Percentiles rank a stretch among this genome's conserved stretches.
These are phyloP conservation scores for Argyrosomus regius DNA, from an alignment of 2,797 vertebrate species.

Conservation along the genomic window DNA sequence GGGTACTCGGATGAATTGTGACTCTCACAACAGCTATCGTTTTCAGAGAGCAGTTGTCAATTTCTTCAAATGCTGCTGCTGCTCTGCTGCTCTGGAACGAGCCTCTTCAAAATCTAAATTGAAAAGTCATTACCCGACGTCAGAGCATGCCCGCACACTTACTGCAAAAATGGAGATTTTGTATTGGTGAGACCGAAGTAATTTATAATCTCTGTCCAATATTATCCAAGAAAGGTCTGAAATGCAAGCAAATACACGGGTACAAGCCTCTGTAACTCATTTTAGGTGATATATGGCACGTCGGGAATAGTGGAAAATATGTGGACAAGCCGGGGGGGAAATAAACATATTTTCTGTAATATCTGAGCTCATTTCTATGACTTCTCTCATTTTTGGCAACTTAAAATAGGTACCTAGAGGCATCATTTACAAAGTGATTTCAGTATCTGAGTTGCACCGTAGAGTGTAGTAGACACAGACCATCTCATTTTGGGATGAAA, in stretches of 20 bases:
- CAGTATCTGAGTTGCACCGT: slow-evolving; percentile 4
- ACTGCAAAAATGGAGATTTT: slow-evolving; percentile 19
- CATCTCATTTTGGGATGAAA: slow-evolving; percentile 6
- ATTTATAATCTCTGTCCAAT: slow-evolving; percentile 4
- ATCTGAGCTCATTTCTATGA: slow-evolving; percentile 14
- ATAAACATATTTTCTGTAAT: not conserved
- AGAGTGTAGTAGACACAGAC: slow-evolving; percentile 1
- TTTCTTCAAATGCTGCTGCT: slow-evolving; percentile 62
- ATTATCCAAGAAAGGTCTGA: not conserved
- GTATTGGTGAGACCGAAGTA: slow-evolving; percentile 12
- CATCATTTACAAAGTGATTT: slow-evolving; percentile 6
- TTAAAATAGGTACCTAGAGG: slow-evolving; percentile 14
- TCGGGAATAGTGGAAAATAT: not conserved
- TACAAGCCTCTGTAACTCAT: not conserved
- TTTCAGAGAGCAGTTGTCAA: slow-evolving; percentile 61
- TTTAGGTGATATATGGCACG: not conserved
- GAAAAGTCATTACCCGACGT: slow-evolving; percentile 68
- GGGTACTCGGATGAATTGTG: slow-evolving; percentile 27
- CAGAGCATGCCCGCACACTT: slow-evolving; percentile 37
- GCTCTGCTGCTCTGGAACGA: slow-evolving; percentile 64
- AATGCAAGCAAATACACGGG: not conserved
- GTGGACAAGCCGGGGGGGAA: not conserved
- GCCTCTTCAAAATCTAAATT: slow-evolving; percentile 73
- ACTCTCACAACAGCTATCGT: slow-evolving; percentile 50
- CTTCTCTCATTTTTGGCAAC: slow-evolving; percentile 14